These are phyloP conservation scores for Stenolophus ochropezus DNA, from an alignment of 2,888 invertebrate species.

Conservation along the genomic window DNA sequence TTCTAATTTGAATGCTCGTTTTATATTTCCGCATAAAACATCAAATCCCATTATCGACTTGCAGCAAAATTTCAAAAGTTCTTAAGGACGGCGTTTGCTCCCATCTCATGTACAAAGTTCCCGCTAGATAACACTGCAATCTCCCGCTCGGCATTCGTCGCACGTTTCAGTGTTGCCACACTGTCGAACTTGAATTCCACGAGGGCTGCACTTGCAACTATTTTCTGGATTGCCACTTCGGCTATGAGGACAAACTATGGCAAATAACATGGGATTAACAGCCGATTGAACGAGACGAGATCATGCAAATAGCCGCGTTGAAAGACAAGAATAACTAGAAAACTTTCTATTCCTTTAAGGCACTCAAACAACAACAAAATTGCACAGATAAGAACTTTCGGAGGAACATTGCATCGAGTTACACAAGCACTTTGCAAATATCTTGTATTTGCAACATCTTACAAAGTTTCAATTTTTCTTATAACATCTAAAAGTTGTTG, in stretches of 20 bases:
- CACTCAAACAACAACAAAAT: background rate
- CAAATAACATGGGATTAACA: constrained; percentile 12
- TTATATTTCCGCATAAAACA: constrained; percentile 41
- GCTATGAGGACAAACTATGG: background rate
- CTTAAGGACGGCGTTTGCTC: constrained; percentile 47
- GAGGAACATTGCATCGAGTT: background rate
- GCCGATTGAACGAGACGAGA: background rate
- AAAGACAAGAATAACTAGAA: background rate
- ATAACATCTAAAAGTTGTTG: too few species aligned
- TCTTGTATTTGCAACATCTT: background rate
- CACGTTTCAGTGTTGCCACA: constrained; percentile 47
- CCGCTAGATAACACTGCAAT: constrained; percentile 53
- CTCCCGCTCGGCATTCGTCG: constrained; percentile 36
- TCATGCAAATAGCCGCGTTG: background rate
- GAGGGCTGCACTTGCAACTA: background rate
- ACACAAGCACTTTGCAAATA: background rate
- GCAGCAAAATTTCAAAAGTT: constrained; percentile 51
- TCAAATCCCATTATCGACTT: constrained; percentile 54
- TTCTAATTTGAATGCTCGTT: constrained; percentile 46
- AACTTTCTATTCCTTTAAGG: background rate
- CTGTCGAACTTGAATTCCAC: constrained; percentile 30
- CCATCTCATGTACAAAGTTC: constrained; percentile 42
- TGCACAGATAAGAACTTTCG: background rate
- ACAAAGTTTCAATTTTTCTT: background rate
- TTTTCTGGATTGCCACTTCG: background rate